These are phyloP conservation scores for Python bivittatus DNA, from an alignment of 2,113 vertebrate genomes.

Conservation along the genomic window DNA sequence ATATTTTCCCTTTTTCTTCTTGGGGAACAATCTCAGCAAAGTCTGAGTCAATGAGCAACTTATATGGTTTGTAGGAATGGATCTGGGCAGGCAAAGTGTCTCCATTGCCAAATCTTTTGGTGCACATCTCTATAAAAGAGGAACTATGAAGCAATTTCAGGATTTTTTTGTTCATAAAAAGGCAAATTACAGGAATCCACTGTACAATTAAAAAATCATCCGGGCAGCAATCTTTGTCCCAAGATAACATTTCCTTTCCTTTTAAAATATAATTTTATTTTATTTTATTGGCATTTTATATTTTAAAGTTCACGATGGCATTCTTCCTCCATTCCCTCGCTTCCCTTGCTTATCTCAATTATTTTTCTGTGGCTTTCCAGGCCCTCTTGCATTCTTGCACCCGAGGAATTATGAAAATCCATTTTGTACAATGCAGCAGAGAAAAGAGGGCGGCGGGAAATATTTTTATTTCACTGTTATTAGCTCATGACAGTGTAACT, in stretches of 20 bases:
- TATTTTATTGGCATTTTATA: not conserved
- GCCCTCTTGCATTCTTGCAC: constrained; percentile 53
- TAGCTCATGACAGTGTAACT: constrained; percentile 66
- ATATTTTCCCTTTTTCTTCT: not conserved
- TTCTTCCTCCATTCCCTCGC: constrained; percentile 18
- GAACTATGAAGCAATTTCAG: not conserved
- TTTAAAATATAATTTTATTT: not conserved
- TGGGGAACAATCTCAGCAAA: not conserved
- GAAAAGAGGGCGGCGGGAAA: not conserved
- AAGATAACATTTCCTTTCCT: not conserved
- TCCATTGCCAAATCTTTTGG: not conserved
- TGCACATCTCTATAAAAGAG: not conserved
- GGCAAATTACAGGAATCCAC: not conserved
- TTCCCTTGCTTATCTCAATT: not conserved
- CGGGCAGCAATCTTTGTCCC: not conserved
- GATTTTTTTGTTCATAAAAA: not conserved
- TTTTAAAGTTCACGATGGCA: constrained; percentile 32
- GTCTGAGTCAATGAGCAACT: not conserved
- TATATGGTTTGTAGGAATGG: too few relatives aligned
- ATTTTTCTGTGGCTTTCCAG: constrained; percentile 20
- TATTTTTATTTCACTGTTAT: constrained; percentile 60
- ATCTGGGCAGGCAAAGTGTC: not conserved
- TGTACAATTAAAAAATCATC: not conserved
- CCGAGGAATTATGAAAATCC: constrained; percentile 54
- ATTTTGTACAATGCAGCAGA: constrained; percentile 48